Evolutionary conservation across 2,113 vertebrate genomes (phyloP), one percentile per base, ranked within the genome.

Genomic region (Mesocricetus auratus): DNA sequence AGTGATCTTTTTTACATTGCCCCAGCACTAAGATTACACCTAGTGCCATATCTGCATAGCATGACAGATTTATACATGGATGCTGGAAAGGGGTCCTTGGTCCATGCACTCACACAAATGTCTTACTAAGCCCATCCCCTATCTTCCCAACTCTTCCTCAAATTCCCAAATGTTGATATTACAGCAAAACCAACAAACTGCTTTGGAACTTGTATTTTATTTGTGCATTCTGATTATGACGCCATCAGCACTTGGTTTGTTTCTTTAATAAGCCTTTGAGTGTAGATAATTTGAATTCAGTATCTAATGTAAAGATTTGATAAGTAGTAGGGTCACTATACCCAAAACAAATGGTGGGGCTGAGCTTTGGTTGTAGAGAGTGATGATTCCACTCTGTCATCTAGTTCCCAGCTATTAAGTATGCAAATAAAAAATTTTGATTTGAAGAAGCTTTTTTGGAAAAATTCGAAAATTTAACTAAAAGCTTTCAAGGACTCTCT

Each of bases 391-490:
- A 87, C 60, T 94, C 45, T 79, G n/a, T 50, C 31, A 56, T 69
- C 39, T 62, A 69, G 39, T 11, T 69, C 56, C 83, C 62, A 53
- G 39, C 10, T 66, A 36, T 36, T 66, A 75, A 42, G 74, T 26
- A 91, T 24, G 82, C 29, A 89, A 93, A 47, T 33, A 86, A 73
- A 85, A 95, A 87, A 86, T 62, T 82, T 83, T 68, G 21, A 45
- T 47, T 60, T 58, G 15, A 91, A 36, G 21, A 22, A 89, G 39
- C 24, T 60, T 2, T 2, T 56, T 91, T 82, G 16, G 26, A 75
- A 96, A 93, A 93, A 94, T 94, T 94, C 58, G 88, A 88, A 96
- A 56, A 66, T 91, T 77, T 73, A 45, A 82, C 73, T 47, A 71
- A 86, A 94, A 94, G 75, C 31, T 89, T 92, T 82, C 29, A 81